phyloP scores from a whole-genome alignment of 2,888 invertebrate genomes.

The Brenthis daphne region DNA sequence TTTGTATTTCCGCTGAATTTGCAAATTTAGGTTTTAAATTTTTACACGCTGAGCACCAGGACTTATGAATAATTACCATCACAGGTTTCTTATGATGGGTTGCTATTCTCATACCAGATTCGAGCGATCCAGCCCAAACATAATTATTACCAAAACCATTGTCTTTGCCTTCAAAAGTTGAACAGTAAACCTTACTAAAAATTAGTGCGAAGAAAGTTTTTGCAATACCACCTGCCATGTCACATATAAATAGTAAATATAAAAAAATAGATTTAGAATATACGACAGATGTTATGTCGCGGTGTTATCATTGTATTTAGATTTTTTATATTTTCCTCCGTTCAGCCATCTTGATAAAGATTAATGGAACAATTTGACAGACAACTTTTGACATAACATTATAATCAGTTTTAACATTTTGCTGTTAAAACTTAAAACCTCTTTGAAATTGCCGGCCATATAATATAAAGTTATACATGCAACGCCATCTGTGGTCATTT shows the following conservation, averaged over 20 bases:
- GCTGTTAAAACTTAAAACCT: background rate
- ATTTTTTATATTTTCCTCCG: conserved; percentile 22
- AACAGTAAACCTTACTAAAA: conserved; percentile 58
- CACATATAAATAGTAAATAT: conserved; percentile 37
- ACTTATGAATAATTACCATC: conserved; percentile 85
- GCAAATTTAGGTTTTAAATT: conserved; percentile 84
- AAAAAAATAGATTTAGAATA: conserved; percentile 15
- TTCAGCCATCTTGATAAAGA: conserved; percentile 29
- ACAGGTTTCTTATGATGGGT: conserved; percentile 79
- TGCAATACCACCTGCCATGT: conserved; percentile 61
- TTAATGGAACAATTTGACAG: conserved; percentile 10
- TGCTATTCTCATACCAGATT: conserved; percentile 69
- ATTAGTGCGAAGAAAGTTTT: conserved; percentile 58
- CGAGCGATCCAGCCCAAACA: conserved; percentile 73
- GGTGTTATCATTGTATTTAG: conserved; percentile 55
- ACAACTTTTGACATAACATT: conserved; percentile 4
- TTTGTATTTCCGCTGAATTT: conserved; percentile 78
- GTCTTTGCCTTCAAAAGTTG: conserved; percentile 53
- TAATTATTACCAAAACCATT: conserved; percentile 73
- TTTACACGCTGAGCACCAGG: conserved; percentile 85
- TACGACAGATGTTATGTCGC: conserved; percentile 33
- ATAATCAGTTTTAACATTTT: conserved; percentile 2
- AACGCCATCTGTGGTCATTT: conserved; percentile 38
- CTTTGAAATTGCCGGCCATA: background rate
- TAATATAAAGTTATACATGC: background rate